phyloP scores from a whole-genome alignment of 2,797 vertebrate species.

The Tachyglossus aculeatus region DNA sequence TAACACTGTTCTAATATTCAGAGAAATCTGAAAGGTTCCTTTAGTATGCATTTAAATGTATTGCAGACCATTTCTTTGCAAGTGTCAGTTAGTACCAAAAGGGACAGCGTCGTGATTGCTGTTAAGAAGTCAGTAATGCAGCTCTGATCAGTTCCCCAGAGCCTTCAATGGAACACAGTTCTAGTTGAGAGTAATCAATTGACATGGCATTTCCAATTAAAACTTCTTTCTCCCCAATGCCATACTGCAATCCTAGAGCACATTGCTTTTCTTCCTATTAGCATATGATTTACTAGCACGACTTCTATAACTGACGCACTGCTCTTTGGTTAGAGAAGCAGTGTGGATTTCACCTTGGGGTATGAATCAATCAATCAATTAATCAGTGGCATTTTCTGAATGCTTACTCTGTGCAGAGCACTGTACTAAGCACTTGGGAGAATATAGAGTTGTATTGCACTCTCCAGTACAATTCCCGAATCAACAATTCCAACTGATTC shows the following conservation, averaged over 20 bases:
- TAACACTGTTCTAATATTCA: not conserved
- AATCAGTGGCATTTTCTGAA: no score
- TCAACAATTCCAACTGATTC: no score
- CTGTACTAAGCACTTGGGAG: no score
- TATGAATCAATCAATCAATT: no score
- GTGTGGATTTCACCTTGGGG: no score
- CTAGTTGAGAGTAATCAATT: accelerated
- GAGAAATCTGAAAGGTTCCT: not conserved
- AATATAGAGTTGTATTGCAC: no score
- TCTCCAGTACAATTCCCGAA: no score
- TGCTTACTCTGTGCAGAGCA: no score
- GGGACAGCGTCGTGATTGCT: accelerated
- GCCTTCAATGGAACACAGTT: accelerated
- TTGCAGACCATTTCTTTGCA: not conserved
- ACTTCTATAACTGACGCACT: no score
- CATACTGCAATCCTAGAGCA: not conserved
- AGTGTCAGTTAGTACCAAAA: not conserved
- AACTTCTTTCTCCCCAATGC: not conserved
- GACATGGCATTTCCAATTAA: not conserved
- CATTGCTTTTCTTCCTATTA: no score
- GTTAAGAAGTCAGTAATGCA: not conserved
- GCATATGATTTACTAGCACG: no score
- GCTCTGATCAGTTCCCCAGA: not conserved
- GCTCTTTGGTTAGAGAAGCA: no score
- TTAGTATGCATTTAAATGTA: not conserved